A percentile compares a stretch with the other conserved stretches of the same genome.
Conservation (phyloP, 2,797 vertebrate genomes). For the Megalops cyprinoides region DNA sequence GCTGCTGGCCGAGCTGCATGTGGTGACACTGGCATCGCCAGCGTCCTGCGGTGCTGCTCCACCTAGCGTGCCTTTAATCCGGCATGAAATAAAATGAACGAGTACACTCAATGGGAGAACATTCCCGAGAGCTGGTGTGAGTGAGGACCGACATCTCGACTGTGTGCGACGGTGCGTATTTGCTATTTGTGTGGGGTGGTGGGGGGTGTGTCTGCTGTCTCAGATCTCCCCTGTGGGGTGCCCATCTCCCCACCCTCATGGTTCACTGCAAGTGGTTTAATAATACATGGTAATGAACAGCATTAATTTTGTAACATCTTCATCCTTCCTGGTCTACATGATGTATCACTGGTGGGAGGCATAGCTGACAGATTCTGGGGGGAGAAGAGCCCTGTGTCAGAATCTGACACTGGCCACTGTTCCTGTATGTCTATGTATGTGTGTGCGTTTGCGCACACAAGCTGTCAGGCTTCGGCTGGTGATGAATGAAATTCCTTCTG, state of each 20-base stretch:
- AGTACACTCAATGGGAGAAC: background rate
- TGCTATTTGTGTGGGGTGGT: background rate
- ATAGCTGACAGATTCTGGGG: background rate
- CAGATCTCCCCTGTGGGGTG: no score
- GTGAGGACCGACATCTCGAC: background rate
- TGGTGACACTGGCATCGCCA: background rate
- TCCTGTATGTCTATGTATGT: background rate
- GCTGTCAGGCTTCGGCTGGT: background rate
- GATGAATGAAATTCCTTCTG: background rate
- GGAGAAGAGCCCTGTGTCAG: conserved; percentile 2
- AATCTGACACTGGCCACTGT: background rate
- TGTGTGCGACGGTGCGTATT: background rate
- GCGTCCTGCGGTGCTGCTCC: background rate
- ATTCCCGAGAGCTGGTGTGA: background rate
- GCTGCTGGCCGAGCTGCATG: no score
- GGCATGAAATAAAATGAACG: background rate
- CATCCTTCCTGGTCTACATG: background rate
- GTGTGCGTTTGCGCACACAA: background rate
- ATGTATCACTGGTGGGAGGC: background rate
- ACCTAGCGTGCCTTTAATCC: background rate
- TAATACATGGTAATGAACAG: conserved; percentile 22
- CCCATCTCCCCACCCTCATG: background rate
- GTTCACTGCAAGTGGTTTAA: background rate
- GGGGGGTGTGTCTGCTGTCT: background rate
- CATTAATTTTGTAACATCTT: conserved; percentile 24